Percentiles rank a stretch among this genome's conserved stretches.
Evolutionary conservation across 2,797 vertebrate genomes (phyloP).

Genomic region (Semaprochilodus insignis): DNA sequence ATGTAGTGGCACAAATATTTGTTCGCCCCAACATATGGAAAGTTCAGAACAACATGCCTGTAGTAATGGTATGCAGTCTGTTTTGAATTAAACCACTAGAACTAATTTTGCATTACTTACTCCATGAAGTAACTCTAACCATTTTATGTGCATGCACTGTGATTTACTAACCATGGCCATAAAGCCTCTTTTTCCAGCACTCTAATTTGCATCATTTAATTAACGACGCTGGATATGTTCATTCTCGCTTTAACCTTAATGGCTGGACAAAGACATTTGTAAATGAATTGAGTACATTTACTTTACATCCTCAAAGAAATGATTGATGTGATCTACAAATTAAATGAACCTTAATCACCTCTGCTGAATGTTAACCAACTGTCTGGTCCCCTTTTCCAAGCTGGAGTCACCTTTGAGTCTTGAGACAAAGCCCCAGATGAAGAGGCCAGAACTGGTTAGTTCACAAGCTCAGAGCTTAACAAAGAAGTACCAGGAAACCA

Average conservation of each 20-base stretch:
- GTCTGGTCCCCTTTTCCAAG: constrained; percentile 90
- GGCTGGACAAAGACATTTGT: constrained; percentile 56
- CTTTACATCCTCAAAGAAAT: constrained; percentile 55
- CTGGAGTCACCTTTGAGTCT: constrained; percentile 86
- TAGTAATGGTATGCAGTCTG: constrained; percentile 69
- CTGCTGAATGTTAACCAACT: constrained; percentile 88
- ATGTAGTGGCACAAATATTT: neutral
- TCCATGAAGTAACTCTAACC: constrained; percentile 76
- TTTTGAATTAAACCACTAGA: constrained; percentile 74
- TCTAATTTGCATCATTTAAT: constrained; percentile 69
- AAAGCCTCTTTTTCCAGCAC: constrained; percentile 71
- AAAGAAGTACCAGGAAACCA: constrained; percentile 89
- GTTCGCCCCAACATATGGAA: constrained; percentile 51
- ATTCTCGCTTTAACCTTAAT: constrained; percentile 58
- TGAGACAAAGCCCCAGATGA: constrained; percentile 85
- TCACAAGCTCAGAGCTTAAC: constrained; percentile 87
- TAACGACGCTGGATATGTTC: constrained; percentile 51
- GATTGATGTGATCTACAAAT: constrained; percentile 60
- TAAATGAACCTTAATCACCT: constrained; percentile 76
- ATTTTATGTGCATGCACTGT: constrained; percentile 80
- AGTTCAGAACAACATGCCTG: constrained; percentile 65
- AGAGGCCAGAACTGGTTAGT: constrained; percentile 86
- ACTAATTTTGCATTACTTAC: constrained; percentile 82
- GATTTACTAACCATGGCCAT: constrained; percentile 77
- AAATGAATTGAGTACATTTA: constrained; percentile 57